Conservation (phyloP, 2,113 vertebrate genomes). For the Oncorhynchus kisutch region DNA sequence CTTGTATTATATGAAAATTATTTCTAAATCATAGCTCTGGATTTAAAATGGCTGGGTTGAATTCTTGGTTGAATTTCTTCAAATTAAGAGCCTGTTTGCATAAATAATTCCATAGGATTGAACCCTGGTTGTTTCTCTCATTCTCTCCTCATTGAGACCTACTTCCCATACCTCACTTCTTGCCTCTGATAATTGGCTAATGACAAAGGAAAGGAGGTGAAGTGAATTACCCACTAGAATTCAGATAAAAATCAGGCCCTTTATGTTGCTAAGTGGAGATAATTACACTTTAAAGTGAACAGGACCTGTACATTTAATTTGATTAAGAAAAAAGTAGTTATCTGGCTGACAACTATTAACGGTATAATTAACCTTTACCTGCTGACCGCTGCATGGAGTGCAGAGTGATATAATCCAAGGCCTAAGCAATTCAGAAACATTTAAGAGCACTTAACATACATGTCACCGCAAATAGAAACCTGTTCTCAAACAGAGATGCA, state of each 20-base stretch:
- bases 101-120: no score
- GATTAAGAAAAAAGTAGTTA: constrained; percentile 91
- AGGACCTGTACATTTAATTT: constrained; percentile 91
- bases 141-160: neutral
- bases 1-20: neutral
- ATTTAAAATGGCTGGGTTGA: neutral
- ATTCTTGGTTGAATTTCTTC: neutral
- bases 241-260: constrained; percentile 85
- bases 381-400: constrained; percentile 83
- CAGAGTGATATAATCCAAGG: constrained; percentile 81
- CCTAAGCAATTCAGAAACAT: constrained; percentile 7
- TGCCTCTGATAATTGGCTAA: constrained; percentile 7
- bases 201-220: constrained; percentile 7
- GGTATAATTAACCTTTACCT: constrained; percentile 93
- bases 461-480: neutral
- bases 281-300: constrained; percentile 92
- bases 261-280: constrained; percentile 86
- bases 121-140: neutral
- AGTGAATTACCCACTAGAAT: neutral
- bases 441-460: neutral
- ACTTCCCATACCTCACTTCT: neutral
- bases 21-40: neutral
- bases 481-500: neutral
- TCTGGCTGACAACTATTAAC: constrained; percentile 91
- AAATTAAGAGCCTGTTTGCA: no score